Evolutionary conservation across 2,113 vertebrate species (phyloP).

Genomic region (Myiagra hebetior): DNA sequence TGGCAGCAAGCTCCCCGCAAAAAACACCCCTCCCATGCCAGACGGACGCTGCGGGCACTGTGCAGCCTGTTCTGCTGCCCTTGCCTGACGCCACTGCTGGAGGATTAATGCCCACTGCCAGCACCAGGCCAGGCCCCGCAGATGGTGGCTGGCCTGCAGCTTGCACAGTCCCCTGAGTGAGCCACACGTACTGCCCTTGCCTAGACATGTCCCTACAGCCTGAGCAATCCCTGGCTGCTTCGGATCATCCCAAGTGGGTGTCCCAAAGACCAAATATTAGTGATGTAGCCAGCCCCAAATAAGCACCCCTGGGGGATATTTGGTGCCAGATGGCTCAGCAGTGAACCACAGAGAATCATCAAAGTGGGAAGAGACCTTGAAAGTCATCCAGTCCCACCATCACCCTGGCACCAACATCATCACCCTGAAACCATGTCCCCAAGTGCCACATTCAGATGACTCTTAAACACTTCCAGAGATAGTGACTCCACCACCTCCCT

Average conservation of each 20-base stretch:
- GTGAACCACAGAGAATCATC: neutral
- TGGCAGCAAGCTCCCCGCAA: neutral
- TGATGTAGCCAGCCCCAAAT: neutral
- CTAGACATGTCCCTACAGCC: neutral
- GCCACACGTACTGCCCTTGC: neutral
- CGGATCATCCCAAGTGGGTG: neutral
- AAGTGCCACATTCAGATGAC: neutral
- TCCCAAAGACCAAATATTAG: neutral
- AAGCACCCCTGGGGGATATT: neutral
- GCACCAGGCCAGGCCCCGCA: rapidly evolving
- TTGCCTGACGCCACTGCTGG: rapidly evolving
- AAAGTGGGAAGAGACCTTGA: neutral
- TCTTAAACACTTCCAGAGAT: neutral
- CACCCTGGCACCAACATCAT: neutral
- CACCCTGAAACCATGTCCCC: neutral
- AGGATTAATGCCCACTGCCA: rapidly evolving
- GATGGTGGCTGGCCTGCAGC: rapidly evolving
- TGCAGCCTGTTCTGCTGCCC: neutral
- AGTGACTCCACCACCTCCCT: too few relatives aligned
- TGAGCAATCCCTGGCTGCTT: too few relatives aligned
- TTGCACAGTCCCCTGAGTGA: rapidly evolving
- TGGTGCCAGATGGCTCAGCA: neutral
- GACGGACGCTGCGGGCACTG: rapidly evolving
- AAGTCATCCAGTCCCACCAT: neutral
- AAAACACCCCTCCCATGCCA: neutral